Evolutionary conservation across 2,888 invertebrate genomes (phyloP), one percentile per base, ranked within the genome.

Genomic region (Hyalella azteca): DNA sequence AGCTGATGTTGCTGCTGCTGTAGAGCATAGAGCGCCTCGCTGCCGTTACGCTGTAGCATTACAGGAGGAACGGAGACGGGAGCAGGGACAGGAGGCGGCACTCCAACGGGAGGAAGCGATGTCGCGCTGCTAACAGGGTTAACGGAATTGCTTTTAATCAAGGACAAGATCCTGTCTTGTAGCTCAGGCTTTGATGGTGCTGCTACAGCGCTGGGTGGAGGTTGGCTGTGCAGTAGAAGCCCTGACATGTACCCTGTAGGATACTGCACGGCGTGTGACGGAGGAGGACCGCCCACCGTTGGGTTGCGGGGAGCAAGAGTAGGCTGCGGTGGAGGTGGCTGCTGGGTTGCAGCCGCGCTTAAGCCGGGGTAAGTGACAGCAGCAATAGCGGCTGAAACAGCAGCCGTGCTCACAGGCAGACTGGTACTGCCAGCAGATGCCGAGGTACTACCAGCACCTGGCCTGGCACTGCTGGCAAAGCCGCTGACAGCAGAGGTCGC

Each of bases 321-420:
- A 7, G 15, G 66, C 66, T 4, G 36, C 15, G 5, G 54, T 9
- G 54, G 54, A 19, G n/a, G 54, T 22, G 54, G 54, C 54, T 5
- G 66, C 36, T 66, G 66, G 19, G 29, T 19, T n/a, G 5, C 66
- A n/a, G 66, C 39, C 39, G 9, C 66, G 26, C 29, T 36, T 39
- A 66, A n/a, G 66, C 66, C 66, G 29, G 66, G 66, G n/a, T 66
- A 66, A n/a, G 66, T 66, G 19, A 29, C 39, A 36, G 66, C 66
- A 22, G 29, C 29, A 32, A 36, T 15, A 36, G 66, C 11, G 32
- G 36, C 66, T 66, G 66, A 66, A n/a, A 36, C n/a, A 22, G 54
- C 26, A 22, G 39, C 36, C 19, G 36, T 66, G 36, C 66, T 66
- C 5, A 36, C 66, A 66, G 66, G 66, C 7, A 26, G 54, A 26